phyloP scores from a whole-genome alignment of 2,888 invertebrate genomes.

The Tethea ocularis region DNA sequence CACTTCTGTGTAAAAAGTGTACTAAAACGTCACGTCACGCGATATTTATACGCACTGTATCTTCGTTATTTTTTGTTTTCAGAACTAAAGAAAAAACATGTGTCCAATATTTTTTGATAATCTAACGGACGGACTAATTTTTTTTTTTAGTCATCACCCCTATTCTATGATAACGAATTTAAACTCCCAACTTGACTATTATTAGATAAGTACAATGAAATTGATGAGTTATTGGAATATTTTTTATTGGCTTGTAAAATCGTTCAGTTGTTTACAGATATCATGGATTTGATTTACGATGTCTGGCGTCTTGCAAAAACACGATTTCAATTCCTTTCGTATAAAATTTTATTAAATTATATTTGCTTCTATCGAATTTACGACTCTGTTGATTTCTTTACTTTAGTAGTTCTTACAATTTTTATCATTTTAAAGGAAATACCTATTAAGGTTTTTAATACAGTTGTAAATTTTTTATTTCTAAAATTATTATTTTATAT shows the following conservation, averaged over 20 bases:
- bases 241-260: background rate
- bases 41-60: too few species aligned
- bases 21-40: too few species aligned
- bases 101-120: too few species aligned
- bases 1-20: too few species aligned
- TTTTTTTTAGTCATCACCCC: too few species aligned
- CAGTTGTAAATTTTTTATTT: too few species aligned
- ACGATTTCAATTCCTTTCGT: background rate
- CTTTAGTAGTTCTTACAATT: background rate
- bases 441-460: too few species aligned
- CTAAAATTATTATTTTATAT: too few species aligned
- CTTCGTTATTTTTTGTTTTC: too few species aligned
- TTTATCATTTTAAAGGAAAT: too few species aligned
- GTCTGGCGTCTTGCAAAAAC: slow-evolving; percentile 4
- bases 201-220: slow-evolving; percentile 1
- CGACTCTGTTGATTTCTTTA: background rate
- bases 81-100: too few species aligned
- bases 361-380: background rate
- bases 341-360: background rate
- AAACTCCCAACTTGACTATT: background rate
- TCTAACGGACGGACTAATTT: too few species aligned
- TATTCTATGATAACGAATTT: background rate
- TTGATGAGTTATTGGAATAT: slow-evolving; percentile 1
- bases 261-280: slow-evolving; percentile 2
- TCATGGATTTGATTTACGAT: background rate